Evolutionary conservation across 2,113 vertebrate genomes (phyloP).

Genomic region (Zosterops pallidus): DNA sequence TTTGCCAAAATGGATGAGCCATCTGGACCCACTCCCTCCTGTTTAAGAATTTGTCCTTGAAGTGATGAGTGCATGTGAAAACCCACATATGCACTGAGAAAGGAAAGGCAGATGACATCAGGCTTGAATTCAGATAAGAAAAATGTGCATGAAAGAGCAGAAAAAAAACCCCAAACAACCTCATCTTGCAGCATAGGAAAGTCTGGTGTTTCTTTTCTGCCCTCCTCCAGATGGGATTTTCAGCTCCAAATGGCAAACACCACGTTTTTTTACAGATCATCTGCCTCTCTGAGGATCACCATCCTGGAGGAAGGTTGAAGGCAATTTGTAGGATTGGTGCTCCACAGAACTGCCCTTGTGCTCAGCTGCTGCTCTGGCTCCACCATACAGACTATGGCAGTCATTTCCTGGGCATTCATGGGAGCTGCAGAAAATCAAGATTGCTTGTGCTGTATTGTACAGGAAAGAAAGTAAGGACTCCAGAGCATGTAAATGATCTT

Average conservation of each 20-base stretch:
- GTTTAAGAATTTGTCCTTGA: neutral
- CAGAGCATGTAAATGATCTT: neutral
- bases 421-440: rapidly evolving
- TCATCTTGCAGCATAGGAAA: neutral
- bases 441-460: rapidly evolving
- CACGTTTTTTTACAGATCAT: neutral
- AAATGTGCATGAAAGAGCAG: neutral
- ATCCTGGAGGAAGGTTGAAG: neutral
- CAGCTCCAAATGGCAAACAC: rapidly evolving
- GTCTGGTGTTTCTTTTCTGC: neutral
- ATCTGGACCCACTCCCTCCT: neutral
- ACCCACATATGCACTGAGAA: neutral
- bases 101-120: neutral
- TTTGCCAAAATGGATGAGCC: neutral
- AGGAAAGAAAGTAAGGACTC: neutral
- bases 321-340: neutral
- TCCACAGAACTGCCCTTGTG: neutral
- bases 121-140: slow-evolving; percentile 28
- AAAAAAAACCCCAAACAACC: neutral
- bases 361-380: neutral
- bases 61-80: neutral
- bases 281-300: neutral
- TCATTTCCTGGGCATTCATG: neutral
- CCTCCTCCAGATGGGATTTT: neutral
- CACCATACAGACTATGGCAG: rapidly evolving